These are phyloP conservation scores for Metridium senile DNA, from an alignment of 92 coral and sea anemone genomes.

Conservation along the genomic window DNA sequence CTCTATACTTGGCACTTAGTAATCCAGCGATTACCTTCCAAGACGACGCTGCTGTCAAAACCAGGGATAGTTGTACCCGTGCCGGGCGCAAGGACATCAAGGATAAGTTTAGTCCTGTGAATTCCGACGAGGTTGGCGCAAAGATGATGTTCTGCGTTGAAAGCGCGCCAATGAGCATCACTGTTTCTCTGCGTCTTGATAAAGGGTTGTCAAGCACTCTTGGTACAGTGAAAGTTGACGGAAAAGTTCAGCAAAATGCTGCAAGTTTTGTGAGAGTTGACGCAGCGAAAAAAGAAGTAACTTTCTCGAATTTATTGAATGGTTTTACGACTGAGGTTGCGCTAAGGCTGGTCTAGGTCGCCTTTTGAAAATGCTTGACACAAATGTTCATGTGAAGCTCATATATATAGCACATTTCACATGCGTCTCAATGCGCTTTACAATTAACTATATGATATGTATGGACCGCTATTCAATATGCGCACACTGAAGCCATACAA, in stretches of 20 bases:
- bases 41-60: neutral
- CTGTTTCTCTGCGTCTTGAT: neutral
- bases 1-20: neutral
- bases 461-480: too few species aligned
- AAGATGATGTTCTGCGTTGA: slow-evolving; percentile 17
- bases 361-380: too few species aligned
- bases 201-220: neutral
- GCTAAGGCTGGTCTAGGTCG: neutral
- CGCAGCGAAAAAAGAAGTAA: neutral
- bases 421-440: too few species aligned
- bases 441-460: too few species aligned
- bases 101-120: neutral
- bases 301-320: slow-evolving; percentile 15
- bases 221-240: neutral
- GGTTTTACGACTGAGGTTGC: slow-evolving; percentile 26
- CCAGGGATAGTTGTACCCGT: slow-evolving; percentile 3
- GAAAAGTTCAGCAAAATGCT: neutral
- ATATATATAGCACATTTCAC: too few species aligned
- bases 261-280: neutral
- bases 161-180: neutral
- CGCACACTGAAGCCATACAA: too few species aligned
- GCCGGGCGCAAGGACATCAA: neutral
- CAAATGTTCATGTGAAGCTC: too few species aligned
- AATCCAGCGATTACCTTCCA: slow-evolving; percentile 10
- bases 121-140: slow-evolving; percentile 11